Percentiles rank a stretch among this genome's conserved stretches.
Conservation (phyloP, 2,113 vertebrate genomes). For the Apeltes quadracus region DNA sequence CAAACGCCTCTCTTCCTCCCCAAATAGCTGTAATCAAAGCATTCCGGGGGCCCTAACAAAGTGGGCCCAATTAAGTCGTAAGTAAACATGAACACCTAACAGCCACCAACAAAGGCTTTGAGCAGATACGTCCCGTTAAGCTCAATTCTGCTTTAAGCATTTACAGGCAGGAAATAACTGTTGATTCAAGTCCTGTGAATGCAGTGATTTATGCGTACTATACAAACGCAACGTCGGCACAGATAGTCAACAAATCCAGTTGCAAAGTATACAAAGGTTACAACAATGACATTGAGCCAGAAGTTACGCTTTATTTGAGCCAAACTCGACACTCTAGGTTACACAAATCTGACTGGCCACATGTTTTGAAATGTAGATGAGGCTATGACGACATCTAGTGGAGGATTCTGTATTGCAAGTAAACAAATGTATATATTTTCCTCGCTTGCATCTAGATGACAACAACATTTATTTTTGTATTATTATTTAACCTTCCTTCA, state of each 20-base stretch:
- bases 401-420: conserved; percentile 52
- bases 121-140: conserved; percentile 46
- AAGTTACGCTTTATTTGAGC: conserved; percentile 24
- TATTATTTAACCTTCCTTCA: too few relatives aligned
- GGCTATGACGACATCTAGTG: conserved; percentile 70
- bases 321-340: conserved; percentile 5
- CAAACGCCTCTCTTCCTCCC: conserved; percentile 70
- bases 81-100: conserved; percentile 70
- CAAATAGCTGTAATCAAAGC: conserved; percentile 76
- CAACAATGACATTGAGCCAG: conserved; percentile 16
- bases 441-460: conserved; percentile 1
- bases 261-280: conserved; percentile 4
- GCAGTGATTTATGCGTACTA: conserved; percentile 30
- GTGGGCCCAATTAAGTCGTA: conserved; percentile 77
- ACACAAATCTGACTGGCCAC: neutral
- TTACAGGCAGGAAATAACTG: conserved; percentile 51
- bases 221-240: conserved; percentile 4
- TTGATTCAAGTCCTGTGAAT: conserved; percentile 34
- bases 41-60: conserved; percentile 67
- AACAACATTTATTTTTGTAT: neutral
- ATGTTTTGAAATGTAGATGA: conserved; percentile 18
- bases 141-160: conserved; percentile 47
- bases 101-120: conserved; percentile 47
- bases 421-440: neutral
- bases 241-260: conserved; percentile 39